Base-by-base conservation (phyloP, 2,113 vertebrate genomes). In the Craseonycteris thonglongyai region DNA sequence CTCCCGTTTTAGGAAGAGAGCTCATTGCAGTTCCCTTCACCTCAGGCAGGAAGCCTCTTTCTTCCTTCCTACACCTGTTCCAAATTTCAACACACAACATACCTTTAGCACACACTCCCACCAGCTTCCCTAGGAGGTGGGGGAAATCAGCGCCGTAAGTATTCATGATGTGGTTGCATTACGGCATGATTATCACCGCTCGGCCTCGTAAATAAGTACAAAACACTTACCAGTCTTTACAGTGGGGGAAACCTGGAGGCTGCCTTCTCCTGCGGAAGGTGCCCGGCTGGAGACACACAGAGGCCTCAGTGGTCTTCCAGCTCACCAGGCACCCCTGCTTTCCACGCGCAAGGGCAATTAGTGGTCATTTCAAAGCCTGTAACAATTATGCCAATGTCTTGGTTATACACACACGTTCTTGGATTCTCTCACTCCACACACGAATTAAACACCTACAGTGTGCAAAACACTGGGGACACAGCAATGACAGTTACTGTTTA, bases 161-260 rank as follows among this genome's bases (percentile, higher is more conserved):
- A 88, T 95, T 96, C 87, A 54, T 93, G 72, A 96, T 96, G 91
- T 96, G 95, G 95, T 96, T 97, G 95, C 92, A 33, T 95, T 93
- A 96, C 76, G 95, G 87, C 95, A 95, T 96, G 93, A 96, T 96
- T 92, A 88, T 96, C 95, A 96, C 96, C 84, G 95, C 91, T 81
- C 91, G 86, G 82, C 78, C 91, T 94, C 45, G 78, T 96, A 93
- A 95, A 96, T 95, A 96, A 93, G 86, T 83, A 21, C 78, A 91
- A 90, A 92, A 74, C 95, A 80, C 94, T 94, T 91, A 61, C 91
- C 75, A 78, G 82, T 69, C 54, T 93, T 49, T 14, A 38, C 79
- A 8, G 88, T 71, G 91, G 94, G 86, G 82, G 35, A 79, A 38
- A 13, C 59, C 0, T 3, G 0, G 40, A 74, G n/a, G 78, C 69